Evolutionary conservation across 2,113 vertebrate genomes (phyloP).

Genomic region (Stigmatopora argus): DNA sequence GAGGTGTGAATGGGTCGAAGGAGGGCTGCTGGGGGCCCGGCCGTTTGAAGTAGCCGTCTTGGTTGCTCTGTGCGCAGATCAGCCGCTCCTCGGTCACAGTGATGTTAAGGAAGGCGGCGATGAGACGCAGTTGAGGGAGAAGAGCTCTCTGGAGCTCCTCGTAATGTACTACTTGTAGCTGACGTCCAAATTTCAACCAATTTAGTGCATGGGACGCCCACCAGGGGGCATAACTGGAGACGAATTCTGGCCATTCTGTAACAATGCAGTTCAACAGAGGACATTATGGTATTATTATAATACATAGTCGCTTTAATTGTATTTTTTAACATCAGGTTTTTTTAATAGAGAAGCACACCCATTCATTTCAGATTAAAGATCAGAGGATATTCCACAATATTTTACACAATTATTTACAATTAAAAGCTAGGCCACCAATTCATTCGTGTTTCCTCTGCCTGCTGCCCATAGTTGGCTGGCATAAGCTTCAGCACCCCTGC

Average conservation of each 20-base stretch:
- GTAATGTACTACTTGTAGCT: slow-evolving; percentile 87
- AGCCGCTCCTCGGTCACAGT: slow-evolving; percentile 78
- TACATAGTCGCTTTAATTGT: not conserved
- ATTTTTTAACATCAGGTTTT: too few relatives aligned
- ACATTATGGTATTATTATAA: too few relatives aligned
- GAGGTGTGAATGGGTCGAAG: slow-evolving; percentile 82
- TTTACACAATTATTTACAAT: too few relatives aligned
- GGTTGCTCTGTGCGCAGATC: slow-evolving; percentile 87
- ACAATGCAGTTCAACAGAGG: not conserved
- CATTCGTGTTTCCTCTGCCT: too few relatives aligned
- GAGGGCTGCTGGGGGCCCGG: slow-evolving; percentile 75
- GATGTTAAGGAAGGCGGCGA: slow-evolving; percentile 80
- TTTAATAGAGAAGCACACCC: too few relatives aligned
- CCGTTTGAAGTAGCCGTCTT: slow-evolving; percentile 92
- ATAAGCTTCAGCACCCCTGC: too few relatives aligned
- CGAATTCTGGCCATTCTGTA: slow-evolving; percentile 92
- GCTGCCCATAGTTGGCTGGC: too few relatives aligned
- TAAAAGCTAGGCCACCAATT: too few relatives aligned
- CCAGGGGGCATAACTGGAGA: slow-evolving; percentile 92
- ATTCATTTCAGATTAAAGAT: too few relatives aligned
- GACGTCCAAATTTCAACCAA: slow-evolving; percentile 84
- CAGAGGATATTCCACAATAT: too few relatives aligned
- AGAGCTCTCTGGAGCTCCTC: slow-evolving; percentile 86
- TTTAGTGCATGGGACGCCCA: slow-evolving; percentile 90
- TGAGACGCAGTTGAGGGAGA: slow-evolving; percentile 77